Evolutionary conservation across 2,888 invertebrate genomes (phyloP).

Genomic region (Epinotia demarniana): DNA sequence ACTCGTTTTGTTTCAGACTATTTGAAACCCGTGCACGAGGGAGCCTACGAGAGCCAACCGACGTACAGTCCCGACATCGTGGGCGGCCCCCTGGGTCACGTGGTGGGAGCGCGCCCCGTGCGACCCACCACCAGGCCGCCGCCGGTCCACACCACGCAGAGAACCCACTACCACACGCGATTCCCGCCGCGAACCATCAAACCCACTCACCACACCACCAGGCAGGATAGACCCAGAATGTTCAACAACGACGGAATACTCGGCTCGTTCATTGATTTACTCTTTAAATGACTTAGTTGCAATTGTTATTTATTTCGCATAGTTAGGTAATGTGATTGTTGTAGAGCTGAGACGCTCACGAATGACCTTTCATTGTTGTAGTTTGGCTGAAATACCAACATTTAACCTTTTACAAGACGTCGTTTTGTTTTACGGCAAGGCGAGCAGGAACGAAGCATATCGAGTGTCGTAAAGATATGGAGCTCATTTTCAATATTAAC

Average conservation of each 20-base stretch:
- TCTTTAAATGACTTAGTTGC: slow-evolving; percentile 37
- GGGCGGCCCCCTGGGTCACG: slow-evolving; percentile 66
- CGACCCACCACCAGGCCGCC: slow-evolving; percentile 54
- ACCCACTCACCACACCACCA: slow-evolving; percentile 10
- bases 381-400: slow-evolving; percentile 54
- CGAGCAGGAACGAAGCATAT: slow-evolving; percentile 45
- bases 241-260: slow-evolving; percentile 59
- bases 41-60: slow-evolving; percentile 54
- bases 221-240: slow-evolving; percentile 55
- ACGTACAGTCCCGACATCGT: slow-evolving; percentile 68
- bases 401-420: slow-evolving; percentile 56
- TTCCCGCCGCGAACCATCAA: slow-evolving; percentile 37
- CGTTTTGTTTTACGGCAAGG: slow-evolving; percentile 54
- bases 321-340: slow-evolving; percentile 22
- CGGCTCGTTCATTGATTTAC: slow-evolving; percentile 74
- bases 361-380: slow-evolving; percentile 48
- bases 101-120: slow-evolving; percentile 66
- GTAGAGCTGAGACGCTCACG: slow-evolving; percentile 21
- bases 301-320: slow-evolving; percentile 26
- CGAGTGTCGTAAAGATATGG: slow-evolving; percentile 7
- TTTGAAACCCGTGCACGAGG: slow-evolving; percentile 74
- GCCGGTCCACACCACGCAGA: slow-evolving; percentile 33
- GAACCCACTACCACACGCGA: slow-evolving; percentile 10
- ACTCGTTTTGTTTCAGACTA: slow-evolving; percentile 59
- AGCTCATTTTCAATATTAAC: slow-evolving; percentile 17